A percentile compares a stretch with the other conserved stretches of the same genome.
These are phyloP conservation scores for Neoscelio sp. DNA, from an alignment of 2,888 invertebrate species.

Conservation along the genomic window DNA sequence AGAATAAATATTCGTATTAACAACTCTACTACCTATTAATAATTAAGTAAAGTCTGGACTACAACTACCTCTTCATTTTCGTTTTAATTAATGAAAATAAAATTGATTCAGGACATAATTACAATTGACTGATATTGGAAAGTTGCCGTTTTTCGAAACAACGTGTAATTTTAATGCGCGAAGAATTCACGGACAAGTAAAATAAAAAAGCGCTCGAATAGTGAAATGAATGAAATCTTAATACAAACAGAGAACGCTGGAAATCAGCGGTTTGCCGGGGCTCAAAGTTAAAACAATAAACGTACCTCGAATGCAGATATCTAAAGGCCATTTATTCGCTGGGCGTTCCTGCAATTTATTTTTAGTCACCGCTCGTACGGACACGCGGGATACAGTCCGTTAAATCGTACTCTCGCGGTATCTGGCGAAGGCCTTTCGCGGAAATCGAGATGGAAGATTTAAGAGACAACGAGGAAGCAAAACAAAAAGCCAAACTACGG, in stretches of 20 bases:
- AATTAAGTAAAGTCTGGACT: too few relatives aligned
- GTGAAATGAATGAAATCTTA: constrained; percentile 70
- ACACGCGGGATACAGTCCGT: constrained; percentile 58
- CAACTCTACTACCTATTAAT: too few relatives aligned
- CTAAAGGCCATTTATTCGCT: constrained; percentile 76
- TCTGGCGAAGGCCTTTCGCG: constrained; percentile 66
- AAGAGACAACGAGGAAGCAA: constrained; percentile 56
- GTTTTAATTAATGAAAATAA: too few relatives aligned
- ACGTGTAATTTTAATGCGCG: constrained; percentile 19
- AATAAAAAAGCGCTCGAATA: constrained; percentile 21
- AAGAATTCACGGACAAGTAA: constrained; percentile 14
- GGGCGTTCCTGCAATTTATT: constrained; percentile 69
- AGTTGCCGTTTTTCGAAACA: background rate
- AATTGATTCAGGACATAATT: too few relatives aligned
- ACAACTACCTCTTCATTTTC: too few relatives aligned
- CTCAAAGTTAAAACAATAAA: constrained; percentile 79
- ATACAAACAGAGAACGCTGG: constrained; percentile 68
- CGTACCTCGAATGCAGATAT: constrained; percentile 76
- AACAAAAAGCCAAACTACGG: constrained; percentile 58
- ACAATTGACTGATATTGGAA: background rate
- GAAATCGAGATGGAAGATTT: constrained; percentile 65
- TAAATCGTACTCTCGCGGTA: constrained; percentile 62
- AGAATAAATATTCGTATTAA: too few relatives aligned
- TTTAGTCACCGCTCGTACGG: constrained; percentile 64
- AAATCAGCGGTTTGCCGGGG: constrained; percentile 57